These are phyloP conservation scores for Nymphalis polychloros DNA, from an alignment of 2,888 invertebrate species.

Conservation along the genomic window DNA sequence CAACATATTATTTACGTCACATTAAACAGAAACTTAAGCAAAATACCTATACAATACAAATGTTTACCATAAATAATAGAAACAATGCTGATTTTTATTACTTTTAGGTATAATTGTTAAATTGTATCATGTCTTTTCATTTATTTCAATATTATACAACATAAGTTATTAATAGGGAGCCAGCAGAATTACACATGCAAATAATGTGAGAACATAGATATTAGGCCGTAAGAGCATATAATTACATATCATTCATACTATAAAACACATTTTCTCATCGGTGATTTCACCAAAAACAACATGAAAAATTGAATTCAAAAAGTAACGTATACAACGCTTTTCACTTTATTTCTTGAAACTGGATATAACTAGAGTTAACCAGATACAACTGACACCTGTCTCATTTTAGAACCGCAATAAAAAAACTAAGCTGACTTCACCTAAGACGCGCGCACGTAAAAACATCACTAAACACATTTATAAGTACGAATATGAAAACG, in stretches of 20 bases:
- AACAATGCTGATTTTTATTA: no score
- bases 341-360: slow-evolving; percentile 1
- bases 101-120: no score
- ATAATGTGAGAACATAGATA: no score
- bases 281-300: neutral
- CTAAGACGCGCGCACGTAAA: neutral
- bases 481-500: slow-evolving; percentile 1
- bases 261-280: no score
- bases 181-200: no score
- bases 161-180: no score
- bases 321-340: neutral
- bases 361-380: neutral
- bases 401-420: neutral
- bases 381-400: neutral
- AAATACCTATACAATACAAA: neutral
- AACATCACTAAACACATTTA: slow-evolving; percentile 4
- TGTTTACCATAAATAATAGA: no score
- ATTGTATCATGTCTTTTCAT: no score
- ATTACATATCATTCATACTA: no score
- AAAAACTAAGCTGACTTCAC: neutral
- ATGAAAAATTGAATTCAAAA: neutral
- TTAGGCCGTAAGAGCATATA: no score
- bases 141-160: no score
- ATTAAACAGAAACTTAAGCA: neutral
- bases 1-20: neutral